Evolutionary conservation across 1,140 invertebrate genomes (phyloP).

Genomic region (Atopsyche davidsoni): DNA sequence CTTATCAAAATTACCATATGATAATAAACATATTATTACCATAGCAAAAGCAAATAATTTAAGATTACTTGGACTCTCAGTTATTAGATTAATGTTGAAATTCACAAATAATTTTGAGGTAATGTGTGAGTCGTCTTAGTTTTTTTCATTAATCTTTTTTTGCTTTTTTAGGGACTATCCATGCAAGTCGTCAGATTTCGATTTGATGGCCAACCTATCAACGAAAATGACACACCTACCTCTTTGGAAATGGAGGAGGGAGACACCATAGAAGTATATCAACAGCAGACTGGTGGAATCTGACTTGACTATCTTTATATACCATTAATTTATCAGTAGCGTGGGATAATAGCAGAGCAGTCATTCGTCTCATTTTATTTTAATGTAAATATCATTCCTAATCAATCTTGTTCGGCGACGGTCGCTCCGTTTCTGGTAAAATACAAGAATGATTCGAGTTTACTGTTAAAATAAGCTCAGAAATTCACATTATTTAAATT

Average conservation of each 20-base stretch:
- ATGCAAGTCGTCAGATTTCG: conserved; percentile 85
- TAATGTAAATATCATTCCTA: conserved; percentile 23
- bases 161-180: conserved; percentile 63
- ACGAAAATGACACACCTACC: conserved; percentile 85
- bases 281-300: conserved; percentile 82
- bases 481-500: no score
- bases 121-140: no score
- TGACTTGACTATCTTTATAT: conserved; percentile 26
- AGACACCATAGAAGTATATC: conserved; percentile 92
- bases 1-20: no score
- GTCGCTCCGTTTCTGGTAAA: no score
- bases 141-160: conserved; percentile 18
- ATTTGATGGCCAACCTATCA: conserved; percentile 93
- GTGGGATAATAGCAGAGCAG: conserved; percentile 18
- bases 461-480: no score
- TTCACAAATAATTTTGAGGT: no score
- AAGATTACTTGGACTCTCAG: no score
- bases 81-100: not conserved
- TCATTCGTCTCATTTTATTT: conserved; percentile 12
- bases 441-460: no score
- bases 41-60: no score
- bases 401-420: no score
- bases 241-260: conserved; percentile 91
- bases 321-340: conserved; percentile 28
- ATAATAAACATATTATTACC: no score